These are phyloP conservation scores for Zingel zingel DNA, from an alignment of 2,113 vertebrate species.

Conservation along the genomic window DNA sequence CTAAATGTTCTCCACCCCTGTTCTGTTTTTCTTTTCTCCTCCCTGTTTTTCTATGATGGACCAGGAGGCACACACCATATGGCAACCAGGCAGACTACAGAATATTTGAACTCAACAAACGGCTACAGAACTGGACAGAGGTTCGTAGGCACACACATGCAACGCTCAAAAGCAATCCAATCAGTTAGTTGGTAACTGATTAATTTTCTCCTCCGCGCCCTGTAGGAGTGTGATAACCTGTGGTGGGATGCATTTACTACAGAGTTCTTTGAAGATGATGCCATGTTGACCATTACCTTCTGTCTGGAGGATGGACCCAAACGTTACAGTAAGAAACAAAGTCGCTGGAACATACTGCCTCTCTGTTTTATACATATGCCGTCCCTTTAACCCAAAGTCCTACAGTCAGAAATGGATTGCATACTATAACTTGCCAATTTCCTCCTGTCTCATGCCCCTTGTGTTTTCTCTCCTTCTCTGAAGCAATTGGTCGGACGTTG, in stretches of 20 bases:
- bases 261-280: conserved; percentile 99
- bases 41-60: conserved; percentile 31
- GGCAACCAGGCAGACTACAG: conserved; percentile 99
- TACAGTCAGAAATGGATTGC: not conserved
- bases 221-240: conserved; percentile 97
- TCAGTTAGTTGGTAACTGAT: not conserved
- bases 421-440: not conserved
- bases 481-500: conserved; percentile 98
- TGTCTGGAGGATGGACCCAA: conserved; percentile 99
- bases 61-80: conserved; percentile 97
- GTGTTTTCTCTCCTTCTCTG: conserved; percentile 33
- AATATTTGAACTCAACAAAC: conserved; percentile 99
- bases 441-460: not conserved
- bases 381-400: not conserved
- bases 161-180: not conserved
- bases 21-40: conserved; percentile 23
- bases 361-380: not conserved
- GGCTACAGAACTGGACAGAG: conserved; percentile 99
- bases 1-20: not conserved
- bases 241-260: conserved; percentile 99
- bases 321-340: conserved; percentile 93
- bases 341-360: not conserved
- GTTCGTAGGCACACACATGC: conserved; percentile 71
- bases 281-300: conserved; percentile 98
- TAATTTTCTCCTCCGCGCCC: not conserved